Base-by-base conservation (phyloP, 2,113 vertebrate genomes). In the Polypterus bichir region DNA sequence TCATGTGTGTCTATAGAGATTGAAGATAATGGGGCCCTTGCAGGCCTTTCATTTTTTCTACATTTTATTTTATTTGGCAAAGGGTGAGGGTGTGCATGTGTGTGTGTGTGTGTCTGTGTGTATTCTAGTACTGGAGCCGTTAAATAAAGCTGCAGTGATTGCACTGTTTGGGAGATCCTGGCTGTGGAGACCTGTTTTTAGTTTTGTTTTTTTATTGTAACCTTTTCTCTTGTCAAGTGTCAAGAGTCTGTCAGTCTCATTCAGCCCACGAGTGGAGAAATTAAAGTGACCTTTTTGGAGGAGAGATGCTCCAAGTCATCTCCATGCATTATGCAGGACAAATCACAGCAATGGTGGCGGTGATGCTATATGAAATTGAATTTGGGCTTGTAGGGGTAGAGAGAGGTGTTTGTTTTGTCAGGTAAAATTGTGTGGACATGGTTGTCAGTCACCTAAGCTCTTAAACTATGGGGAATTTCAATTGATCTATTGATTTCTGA, bases 1-100 rank as follows among this genome's bases (percentile, higher is more conserved):
- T 56, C 4, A 60, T 54, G 5, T 65, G 58, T 54, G 46, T 54
- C 47, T 48, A 54, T 27, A 54, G 51, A 27, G 47, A 58, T 45
- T 45, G 46, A 44, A 46, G 56, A 55, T 61, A 52, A 57, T 46
- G 65, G 27, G 67, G 56, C 48, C 53, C 46, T 46, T 63, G 11
- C 47, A 55, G 54, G 51, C 10, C 51, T 52, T 52, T 52, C 51
- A 52, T 52, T 52, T 52, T 52, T 7, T 27, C 27, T 27, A 27
- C 27, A 27, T 27, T 27, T 27, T 27, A 27, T 27, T 27, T 27
- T 27, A 27, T 27, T 27, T 27, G 66, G 68, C 65, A 67, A 60
- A 63, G 47, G 27, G 27, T 27, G 27, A 27, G 27, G 27, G 27
- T 27, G 27, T 27, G 27, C 27, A 27, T 27, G 27, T 27, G 27